Conservation (phyloP, 2,888 invertebrate species). For the Aphodius sticticus region DNA sequence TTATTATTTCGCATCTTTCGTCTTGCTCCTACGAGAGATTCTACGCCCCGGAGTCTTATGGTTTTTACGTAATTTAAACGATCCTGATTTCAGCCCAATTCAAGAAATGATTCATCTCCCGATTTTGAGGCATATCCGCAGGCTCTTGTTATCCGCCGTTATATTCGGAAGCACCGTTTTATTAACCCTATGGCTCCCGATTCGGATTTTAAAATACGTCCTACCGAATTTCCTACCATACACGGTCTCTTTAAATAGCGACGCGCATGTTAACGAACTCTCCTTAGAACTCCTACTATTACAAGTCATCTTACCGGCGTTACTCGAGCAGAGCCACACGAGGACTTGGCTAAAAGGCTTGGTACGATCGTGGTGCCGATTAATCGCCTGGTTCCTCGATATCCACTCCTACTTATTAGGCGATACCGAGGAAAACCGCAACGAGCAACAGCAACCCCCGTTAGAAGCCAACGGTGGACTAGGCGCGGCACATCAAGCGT, state of each 20-base stretch:
- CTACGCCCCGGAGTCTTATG: slow-evolving; percentile 96
- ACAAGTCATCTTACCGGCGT: slow-evolving; percentile 93
- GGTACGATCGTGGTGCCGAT: slow-evolving; percentile 85
- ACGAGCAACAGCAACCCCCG: slow-evolving; percentile 41
- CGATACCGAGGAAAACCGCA: slow-evolving; percentile 62
- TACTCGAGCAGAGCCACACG: slow-evolving; percentile 96
- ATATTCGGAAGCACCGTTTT: slow-evolving; percentile 96
- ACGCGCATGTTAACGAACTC: slow-evolving; percentile 91
- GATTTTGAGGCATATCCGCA: slow-evolving; percentile 87
- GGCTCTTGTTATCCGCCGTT: slow-evolving; percentile 91
- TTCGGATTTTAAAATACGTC: slow-evolving; percentile 80
- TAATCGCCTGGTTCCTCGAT: slow-evolving; percentile 84
- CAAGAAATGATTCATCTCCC: slow-evolving; percentile 99
- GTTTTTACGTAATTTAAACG: slow-evolving; percentile 97
- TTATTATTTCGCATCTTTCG: slow-evolving; percentile 98
- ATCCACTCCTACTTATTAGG: slow-evolving; percentile 91
- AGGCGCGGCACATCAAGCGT: slow-evolving; percentile 88
- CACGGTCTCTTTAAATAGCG: slow-evolving; percentile 83
- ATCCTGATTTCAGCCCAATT: slow-evolving; percentile 99
- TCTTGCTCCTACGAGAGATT: slow-evolving; percentile 90
- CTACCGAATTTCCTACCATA: slow-evolving; percentile 95
- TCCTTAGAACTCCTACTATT: slow-evolving; percentile 90
- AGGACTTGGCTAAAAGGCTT: slow-evolving; percentile 92
- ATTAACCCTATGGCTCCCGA: slow-evolving; percentile 95
- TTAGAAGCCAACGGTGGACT: slow-evolving; percentile 60